Evolutionary conservation across 2,888 invertebrate species (phyloP).

Genomic region (Nemurella pictetii): DNA sequence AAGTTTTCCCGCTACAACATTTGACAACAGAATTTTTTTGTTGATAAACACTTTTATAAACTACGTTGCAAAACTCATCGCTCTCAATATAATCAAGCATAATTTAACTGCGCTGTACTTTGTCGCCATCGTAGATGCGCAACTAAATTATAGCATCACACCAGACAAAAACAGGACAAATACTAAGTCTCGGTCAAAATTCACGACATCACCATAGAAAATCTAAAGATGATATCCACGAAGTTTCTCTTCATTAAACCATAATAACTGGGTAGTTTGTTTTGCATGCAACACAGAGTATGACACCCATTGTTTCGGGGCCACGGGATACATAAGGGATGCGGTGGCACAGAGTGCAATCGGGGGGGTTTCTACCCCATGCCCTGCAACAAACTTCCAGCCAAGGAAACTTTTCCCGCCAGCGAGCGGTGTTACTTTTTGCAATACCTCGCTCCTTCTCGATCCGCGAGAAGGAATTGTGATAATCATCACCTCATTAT

Average conservation of each 20-base stretch:
- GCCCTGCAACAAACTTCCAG: not conserved
- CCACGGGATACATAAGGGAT: not conserved
- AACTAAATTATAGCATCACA: too few relatives aligned
- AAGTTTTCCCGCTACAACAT: too few relatives aligned
- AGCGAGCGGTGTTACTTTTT: not conserved
- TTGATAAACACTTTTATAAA: too few relatives aligned
- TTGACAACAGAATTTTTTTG: too few relatives aligned
- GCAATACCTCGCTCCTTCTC: not conserved
- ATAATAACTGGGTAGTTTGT: not conserved
- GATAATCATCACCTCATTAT: slow-evolving; percentile 30
- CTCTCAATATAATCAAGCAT: too few relatives aligned
- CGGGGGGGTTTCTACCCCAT: not conserved
- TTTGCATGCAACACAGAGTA: not conserved
- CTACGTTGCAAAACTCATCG: too few relatives aligned
- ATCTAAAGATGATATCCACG: not conserved
- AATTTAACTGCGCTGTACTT: too few relatives aligned
- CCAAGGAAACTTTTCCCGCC: not conserved
- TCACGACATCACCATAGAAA: not conserved
- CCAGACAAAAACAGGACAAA: not conserved
- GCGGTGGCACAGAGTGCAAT: not conserved
- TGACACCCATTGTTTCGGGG: not conserved
- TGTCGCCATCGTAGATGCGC: too few relatives aligned
- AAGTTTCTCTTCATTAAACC: not conserved
- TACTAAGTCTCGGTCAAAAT: not conserved
- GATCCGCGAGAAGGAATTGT: not conserved